Percentiles rank a stretch among this genome's conserved stretches.
phyloP scores from a whole-genome alignment of 2,797 vertebrate genomes.

The Eospalax fontanierii region DNA sequence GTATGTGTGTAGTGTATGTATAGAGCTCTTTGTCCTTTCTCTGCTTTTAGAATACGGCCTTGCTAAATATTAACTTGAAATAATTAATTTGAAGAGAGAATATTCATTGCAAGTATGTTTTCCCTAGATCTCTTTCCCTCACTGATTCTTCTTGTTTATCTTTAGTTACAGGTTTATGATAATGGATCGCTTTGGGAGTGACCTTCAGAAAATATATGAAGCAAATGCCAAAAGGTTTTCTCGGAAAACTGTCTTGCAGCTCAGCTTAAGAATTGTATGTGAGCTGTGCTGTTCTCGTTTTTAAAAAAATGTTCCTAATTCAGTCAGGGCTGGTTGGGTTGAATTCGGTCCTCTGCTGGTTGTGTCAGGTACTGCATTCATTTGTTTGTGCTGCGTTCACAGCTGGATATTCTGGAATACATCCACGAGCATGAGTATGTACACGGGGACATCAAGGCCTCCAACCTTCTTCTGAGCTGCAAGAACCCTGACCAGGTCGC shows the following conservation, averaged over 20 bases:
- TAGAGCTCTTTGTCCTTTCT: neutral
- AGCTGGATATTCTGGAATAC: slow-evolving; percentile 97
- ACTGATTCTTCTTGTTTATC: slow-evolving; percentile 70
- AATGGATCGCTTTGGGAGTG: slow-evolving; percentile 96
- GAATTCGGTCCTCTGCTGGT: slow-evolving; percentile 88
- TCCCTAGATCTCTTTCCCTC: slow-evolving; percentile 39
- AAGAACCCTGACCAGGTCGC: slow-evolving; percentile 95
- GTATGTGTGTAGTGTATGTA: neutral
- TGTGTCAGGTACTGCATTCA: slow-evolving; percentile 85
- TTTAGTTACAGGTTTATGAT: slow-evolving; percentile 97
- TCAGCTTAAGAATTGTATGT: slow-evolving; percentile 96
- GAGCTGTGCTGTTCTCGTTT: slow-evolving; percentile 45
- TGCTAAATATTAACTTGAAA: slow-evolving; percentile 46
- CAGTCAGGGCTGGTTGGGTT: slow-evolving; percentile 57
- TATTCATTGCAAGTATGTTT: slow-evolving; percentile 31
- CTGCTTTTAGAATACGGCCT: neutral
- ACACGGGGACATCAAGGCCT: slow-evolving; percentile 97
- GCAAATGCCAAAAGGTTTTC: slow-evolving; percentile 93
- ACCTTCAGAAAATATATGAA: slow-evolving; percentile 97
- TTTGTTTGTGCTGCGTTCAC: slow-evolving; percentile 74
- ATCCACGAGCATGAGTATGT: slow-evolving; percentile 98
- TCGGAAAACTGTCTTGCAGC: slow-evolving; percentile 95
- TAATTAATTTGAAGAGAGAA: neutral
- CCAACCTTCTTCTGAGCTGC: slow-evolving; percentile 96
- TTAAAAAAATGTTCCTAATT: slow-evolving; percentile 58